Percentiles rank a stretch among this genome's conserved stretches.
phyloP scores from a whole-genome alignment of 2,797 vertebrate species.

The Trichosurus vulpecula region DNA sequence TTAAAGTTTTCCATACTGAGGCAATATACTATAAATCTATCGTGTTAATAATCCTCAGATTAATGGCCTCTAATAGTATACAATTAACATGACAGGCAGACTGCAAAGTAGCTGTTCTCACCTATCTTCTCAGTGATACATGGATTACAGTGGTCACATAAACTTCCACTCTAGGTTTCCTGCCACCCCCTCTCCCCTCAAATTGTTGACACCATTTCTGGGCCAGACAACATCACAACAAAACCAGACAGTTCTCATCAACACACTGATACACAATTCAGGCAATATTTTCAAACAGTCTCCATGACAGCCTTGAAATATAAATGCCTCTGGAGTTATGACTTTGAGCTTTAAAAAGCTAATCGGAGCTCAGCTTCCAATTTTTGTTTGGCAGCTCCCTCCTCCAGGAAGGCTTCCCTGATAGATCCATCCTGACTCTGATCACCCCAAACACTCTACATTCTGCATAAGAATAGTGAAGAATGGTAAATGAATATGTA shows the following conservation, averaged over 20 bases:
- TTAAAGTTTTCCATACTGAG: slow-evolving; percentile 67
- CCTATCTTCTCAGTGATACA: slow-evolving; percentile 43
- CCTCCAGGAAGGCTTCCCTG: background rate
- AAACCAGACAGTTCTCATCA: background rate
- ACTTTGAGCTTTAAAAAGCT: background rate
- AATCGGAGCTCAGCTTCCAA: background rate
- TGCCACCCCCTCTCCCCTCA: background rate
- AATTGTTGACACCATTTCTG: background rate
- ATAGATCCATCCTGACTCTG: background rate
- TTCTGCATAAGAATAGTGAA: background rate
- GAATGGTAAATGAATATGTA: background rate
- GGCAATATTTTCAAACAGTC: background rate
- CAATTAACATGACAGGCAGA: slow-evolving; percentile 81
- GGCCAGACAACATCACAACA: background rate
- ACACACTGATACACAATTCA: rapidly evolving
- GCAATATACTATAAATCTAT: slow-evolving; percentile 74
- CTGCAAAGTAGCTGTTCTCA: slow-evolving; percentile 69
- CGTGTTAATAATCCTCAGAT: slow-evolving; percentile 79
- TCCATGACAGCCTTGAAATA: background rate
- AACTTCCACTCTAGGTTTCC: slow-evolving; percentile 38
- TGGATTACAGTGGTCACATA: background rate
- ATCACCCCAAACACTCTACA: background rate
- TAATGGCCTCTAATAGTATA: slow-evolving; percentile 79
- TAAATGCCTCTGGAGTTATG: background rate
- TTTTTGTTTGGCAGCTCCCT: background rate